Evolutionary conservation across 2,113 vertebrate species (phyloP).

Genomic region (Vireo altiloquus): DNA sequence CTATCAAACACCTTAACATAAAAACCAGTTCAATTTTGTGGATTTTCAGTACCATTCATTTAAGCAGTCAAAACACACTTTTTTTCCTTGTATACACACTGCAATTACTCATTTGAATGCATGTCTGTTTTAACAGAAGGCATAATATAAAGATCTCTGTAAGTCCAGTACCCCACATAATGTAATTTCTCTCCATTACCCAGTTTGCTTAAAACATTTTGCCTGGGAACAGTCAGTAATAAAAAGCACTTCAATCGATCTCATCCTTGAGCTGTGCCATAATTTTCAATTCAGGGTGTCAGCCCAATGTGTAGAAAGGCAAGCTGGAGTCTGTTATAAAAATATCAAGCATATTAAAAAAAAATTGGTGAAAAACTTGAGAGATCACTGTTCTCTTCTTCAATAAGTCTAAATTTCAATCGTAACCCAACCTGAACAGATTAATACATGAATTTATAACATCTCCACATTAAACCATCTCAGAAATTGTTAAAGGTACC

Average conservation of each 20-base stretch:
- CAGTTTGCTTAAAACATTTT: slow-evolving; percentile 63
- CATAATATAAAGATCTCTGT: slow-evolving; percentile 50
- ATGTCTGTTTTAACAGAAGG: slow-evolving; percentile 56
- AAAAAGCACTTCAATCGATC: slow-evolving; percentile 55
- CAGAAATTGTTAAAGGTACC: neutral
- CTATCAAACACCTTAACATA: neutral
- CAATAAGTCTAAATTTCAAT: neutral
- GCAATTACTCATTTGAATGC: slow-evolving; percentile 25
- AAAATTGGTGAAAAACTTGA: neutral
- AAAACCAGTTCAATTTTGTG: neutral
- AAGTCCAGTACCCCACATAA: slow-evolving; percentile 43
- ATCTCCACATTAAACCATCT: neutral
- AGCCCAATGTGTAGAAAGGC: neutral
- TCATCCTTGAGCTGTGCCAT: slow-evolving; percentile 29
- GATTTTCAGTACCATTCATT: neutral
- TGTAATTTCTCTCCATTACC: slow-evolving; percentile 61
- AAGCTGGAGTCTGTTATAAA: slow-evolving; percentile 40
- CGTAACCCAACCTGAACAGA: neutral
- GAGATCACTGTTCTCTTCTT: neutral
- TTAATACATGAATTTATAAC: neutral
- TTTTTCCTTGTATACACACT: neutral
- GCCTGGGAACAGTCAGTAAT: slow-evolving; percentile 43
- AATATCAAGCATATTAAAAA: slow-evolving; percentile 2
- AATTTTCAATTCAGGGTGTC: slow-evolving; percentile 45
- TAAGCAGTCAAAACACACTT: neutral